phyloP scores from a whole-genome alignment of 2,888 invertebrate genomes.

The Eueremaeus valkanovi region DNA sequence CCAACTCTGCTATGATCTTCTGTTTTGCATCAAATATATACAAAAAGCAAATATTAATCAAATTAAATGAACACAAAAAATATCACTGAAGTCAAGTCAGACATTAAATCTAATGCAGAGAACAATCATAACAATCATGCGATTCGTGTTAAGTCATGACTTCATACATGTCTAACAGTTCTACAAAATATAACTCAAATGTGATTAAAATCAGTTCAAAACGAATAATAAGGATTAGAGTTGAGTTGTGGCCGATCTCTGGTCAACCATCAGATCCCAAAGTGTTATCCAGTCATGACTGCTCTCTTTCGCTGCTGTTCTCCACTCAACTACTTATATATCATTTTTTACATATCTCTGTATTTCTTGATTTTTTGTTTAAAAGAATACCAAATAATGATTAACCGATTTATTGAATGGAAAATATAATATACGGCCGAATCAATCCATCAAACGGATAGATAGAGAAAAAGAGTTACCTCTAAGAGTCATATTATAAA shows the following conservation, averaged over 20 bases:
- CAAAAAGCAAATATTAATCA: conserved; percentile 18
- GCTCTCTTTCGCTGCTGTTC: too few species aligned
- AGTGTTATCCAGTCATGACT: too few species aligned
- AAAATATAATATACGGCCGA: neutral
- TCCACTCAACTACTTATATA: too few species aligned
- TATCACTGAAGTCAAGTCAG: conserved; percentile 11
- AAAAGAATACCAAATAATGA: neutral
- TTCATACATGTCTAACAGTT: neutral
- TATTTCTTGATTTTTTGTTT: neutral
- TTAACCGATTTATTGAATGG: neutral
- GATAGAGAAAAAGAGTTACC: neutral
- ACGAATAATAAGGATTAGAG: neutral
- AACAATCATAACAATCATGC: conserved; percentile 7
- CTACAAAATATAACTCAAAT: neutral
- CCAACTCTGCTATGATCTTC: neutral
- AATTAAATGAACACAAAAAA: conserved; percentile 22
- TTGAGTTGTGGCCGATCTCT: neutral
- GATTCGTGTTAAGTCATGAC: conserved; percentile 21
- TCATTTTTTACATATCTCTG: neutral
- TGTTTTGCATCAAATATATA: conserved; percentile 18
- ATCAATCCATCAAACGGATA: neutral
- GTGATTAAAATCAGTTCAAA: conserved; percentile 6
- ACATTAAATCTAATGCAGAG: conserved; percentile 8
- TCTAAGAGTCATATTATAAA: neutral
- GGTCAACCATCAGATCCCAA: neutral